Evolutionary conservation across 2,797 vertebrate genomes (phyloP).

Genomic region (Urocyon cinereoargenteus): DNA sequence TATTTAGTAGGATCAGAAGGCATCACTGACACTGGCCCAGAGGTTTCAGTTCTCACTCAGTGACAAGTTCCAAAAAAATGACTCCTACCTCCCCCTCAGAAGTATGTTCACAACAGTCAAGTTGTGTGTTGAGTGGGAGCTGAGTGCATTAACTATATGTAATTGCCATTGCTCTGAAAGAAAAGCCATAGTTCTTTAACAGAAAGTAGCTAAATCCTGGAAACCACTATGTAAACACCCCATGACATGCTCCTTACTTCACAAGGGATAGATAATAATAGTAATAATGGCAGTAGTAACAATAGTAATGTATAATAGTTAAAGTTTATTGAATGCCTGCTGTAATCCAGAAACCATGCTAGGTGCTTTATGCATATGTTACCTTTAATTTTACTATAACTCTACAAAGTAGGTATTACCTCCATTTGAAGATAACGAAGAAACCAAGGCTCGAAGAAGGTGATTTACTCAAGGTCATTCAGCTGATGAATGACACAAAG

Average conservation of each 20-base stretch:
- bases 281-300: not conserved
- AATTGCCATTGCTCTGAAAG: not conserved
- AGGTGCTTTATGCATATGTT: not conserved
- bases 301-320: not conserved
- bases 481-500: not conserved
- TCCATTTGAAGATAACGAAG: constrained; percentile 17
- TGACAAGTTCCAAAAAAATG: constrained; percentile 24
- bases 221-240: not conserved
- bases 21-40: not conserved
- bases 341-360: not conserved
- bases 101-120: constrained; percentile 7
- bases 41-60: constrained; percentile 53
- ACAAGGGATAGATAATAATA: not conserved
- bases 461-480: not conserved
- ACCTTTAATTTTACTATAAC: not conserved
- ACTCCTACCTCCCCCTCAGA: not conserved
- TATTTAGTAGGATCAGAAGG: not conserved
- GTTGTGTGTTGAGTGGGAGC: not conserved
- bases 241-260: not conserved
- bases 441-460: constrained; percentile 35
- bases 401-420: not conserved
- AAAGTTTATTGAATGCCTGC: not conserved
- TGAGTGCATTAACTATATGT: not conserved
- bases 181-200: constrained; percentile 28
- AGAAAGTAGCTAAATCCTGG: constrained; percentile 7